Evolutionary conservation across 2,888 invertebrate genomes (phyloP), one percentile per base, ranked within the genome.

Genomic region (Shargacucullia verbasci): DNA sequence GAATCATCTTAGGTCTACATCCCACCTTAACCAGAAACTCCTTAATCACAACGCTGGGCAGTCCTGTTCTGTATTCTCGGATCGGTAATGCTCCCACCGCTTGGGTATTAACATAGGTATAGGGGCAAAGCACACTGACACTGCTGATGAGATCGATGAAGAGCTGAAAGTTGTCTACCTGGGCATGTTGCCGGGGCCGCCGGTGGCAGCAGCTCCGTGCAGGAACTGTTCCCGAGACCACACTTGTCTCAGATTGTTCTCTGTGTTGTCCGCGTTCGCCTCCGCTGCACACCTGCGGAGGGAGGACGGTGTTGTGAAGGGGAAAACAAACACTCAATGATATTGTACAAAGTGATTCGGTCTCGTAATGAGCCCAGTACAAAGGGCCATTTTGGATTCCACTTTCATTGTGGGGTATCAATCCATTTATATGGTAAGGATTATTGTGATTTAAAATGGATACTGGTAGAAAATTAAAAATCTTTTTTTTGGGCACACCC

Each of bases 211-310:
- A 33, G 95, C 95, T 70, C 96, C 96, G 84, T 97, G 97, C 43
- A 97, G 93, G 87, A 96, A 97, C 83, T 97, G 96, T 81, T 97
- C 97, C 13, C 97, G 93, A 1, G 96, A 96, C 95, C 96, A 97
- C 50, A 96, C 95, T 79, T 95, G 95, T 60, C 95, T 90, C 59
- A 70, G 64, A 55, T 37, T 64, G 70, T 52, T 78, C 78, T 41
- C 79, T 58, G 54, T 66, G 64, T 69, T 78, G 73, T 76, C 83
- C 11, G 79, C 69, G 40, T 52, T 81, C 44, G 77, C 74, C 55
- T 81, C 81, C 58, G 82, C 81, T 29, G 81, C 81, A 59, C 79
- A 79, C 54, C 85, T 83, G 76, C 0, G 63, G 48, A 57, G 27
- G 48, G 29, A 29, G 29, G 50, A 54, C 38, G 49, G 35, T 54